Evolutionary conservation across 2,113 vertebrate genomes (phyloP), one percentile per base, ranked within the genome.

Genomic region (Apus apus): DNA sequence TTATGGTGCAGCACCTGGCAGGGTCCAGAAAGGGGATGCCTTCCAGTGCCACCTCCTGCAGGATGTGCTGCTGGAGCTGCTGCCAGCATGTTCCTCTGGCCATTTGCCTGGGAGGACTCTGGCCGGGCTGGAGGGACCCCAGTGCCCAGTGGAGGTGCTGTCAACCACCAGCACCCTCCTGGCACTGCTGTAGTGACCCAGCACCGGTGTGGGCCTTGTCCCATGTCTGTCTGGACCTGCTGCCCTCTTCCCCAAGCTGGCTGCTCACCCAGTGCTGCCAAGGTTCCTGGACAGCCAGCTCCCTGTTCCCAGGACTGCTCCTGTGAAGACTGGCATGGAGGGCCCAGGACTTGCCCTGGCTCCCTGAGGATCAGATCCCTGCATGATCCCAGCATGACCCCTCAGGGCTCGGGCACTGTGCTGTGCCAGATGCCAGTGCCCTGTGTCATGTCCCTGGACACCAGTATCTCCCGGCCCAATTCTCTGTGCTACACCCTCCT

Each of bases 311-410:
- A 51, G 76, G 78, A n/a, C 43, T 57, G 34, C 11, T 29, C 58
- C 17, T 54, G 62, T 36, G 43, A 74, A 43, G 2, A 27, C 5
- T 14, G 8, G 23, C 2, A 4, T 40, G 54, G 11, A 0, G 56
- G 36, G 25, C 21, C 13, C 2, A 1, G 38, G 67, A 54, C 30
- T 66, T 0, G 0, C 36, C 30, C 54, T 56, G 53, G 65, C 36
- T 93, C 75, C 50, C n/a, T 0, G 3, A 68, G 56, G 91, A 94
- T 48, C 66, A 82, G 30, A 79, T 62, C 15, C 70, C 54, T 93
- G 95, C 93, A 93, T 93, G 95, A 85, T 53, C 45, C 92, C 74
- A 73, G 90, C 91, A 95, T 89, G 90, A 89, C 23, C 15, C 12
- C 40, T 27, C 3, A 3, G 64, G 40, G 62, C 62, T 76, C 2